phyloP scores from a whole-genome alignment of 2,113 vertebrate genomes.

The Prionailurus viverrinus region DNA sequence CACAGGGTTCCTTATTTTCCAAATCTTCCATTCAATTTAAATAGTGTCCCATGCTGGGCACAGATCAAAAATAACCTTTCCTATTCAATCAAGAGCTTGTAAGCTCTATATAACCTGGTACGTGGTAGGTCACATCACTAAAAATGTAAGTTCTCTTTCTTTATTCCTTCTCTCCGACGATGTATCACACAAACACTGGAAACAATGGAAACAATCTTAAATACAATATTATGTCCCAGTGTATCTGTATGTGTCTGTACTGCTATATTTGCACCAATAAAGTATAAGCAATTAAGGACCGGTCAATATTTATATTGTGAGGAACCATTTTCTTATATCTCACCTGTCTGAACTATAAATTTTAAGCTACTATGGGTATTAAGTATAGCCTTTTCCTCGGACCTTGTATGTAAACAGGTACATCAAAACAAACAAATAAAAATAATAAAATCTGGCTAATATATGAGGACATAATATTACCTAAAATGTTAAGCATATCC shows the following conservation, averaged over 20 bases:
- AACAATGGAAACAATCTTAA: conserved; percentile 31
- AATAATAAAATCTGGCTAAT: background rate
- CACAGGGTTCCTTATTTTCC: background rate
- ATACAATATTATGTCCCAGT: background rate
- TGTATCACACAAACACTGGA: background rate
- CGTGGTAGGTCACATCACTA: background rate
- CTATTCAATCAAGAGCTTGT: background rate
- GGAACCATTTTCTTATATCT: background rate
- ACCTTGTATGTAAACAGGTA: background rate
- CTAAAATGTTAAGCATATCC: background rate
- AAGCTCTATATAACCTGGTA: background rate
- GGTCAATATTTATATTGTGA: background rate
- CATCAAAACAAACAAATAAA: background rate
- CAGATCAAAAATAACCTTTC: conserved; percentile 22
- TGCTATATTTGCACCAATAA: background rate
- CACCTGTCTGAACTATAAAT: background rate
- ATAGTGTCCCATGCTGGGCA: background rate
- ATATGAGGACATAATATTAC: background rate
- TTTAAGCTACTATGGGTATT: background rate
- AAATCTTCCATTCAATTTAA: conserved; percentile 20
- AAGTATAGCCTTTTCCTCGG: background rate
- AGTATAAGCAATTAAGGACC: background rate
- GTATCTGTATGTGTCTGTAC: background rate
- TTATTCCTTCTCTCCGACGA: background rate
- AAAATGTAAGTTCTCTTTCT: background rate